Base-by-base conservation (phyloP, 1,140 invertebrate species). In the Drosophila tristis region DNA sequence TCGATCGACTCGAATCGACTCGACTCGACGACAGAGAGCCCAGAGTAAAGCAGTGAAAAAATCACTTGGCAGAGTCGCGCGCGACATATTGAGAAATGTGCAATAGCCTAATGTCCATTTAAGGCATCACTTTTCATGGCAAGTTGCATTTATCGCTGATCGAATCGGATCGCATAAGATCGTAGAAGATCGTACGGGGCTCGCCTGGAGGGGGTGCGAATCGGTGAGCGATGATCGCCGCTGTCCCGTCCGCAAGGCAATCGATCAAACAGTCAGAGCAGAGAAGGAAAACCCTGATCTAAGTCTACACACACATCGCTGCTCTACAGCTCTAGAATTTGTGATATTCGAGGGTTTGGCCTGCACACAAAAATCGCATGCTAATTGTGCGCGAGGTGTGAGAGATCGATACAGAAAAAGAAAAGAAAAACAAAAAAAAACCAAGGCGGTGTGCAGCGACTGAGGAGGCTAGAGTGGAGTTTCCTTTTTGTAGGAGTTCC, bases 71-170 rank as follows among this genome's bases (percentile, higher is more conserved):
- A 71, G 74, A 80, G 61, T 59, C 76, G 84, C 80, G 80, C 80
- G 86, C 87, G 90, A 91, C 90, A 91, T 91, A 91, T 91, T 91
- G 90, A 91, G 90, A 91, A 91, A 91, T 91, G 90, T 91, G 90
- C 90, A 91, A 91, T 91, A 91, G 90, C 90, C 89, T 90, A 90
- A 90, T 90, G 85, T 77, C 90, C 90, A 91, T 91, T 84, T 91
- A 91, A 76, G 90, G 90, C 64, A 56, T 70, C 75, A 91, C 81
- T 85, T 91, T 91, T 91, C 84, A 91, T 91, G 89, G 89, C 89
- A 89, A 91, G 89, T 91, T 91, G 84, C 89, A 91, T 91, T 91
- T 87, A 89, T 87, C 84, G 84, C 74, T 74, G 63, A 60, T 76
- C 74, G 74, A 23, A 70, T 70, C 66, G 66, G 66, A 77, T 77